Evolutionary conservation across 64 coral and sea anemone genomes (phyloP).

Genomic region (Pocillopora damicornis): DNA sequence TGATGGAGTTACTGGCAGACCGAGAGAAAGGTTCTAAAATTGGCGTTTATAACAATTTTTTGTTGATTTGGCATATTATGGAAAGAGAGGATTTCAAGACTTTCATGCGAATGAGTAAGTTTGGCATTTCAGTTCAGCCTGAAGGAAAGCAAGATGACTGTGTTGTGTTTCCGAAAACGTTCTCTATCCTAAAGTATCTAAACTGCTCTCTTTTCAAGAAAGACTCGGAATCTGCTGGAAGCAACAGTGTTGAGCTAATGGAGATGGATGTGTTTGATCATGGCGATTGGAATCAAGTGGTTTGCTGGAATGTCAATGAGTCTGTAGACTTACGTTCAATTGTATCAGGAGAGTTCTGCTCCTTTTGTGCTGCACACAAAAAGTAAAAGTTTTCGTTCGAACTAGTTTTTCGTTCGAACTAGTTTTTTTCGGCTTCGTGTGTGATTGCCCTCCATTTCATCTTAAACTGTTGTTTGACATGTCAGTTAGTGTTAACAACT

Average conservation of each 20-base stretch:
- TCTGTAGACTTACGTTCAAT: constrained; percentile 6
- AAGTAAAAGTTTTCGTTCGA: background rate
- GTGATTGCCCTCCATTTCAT: background rate
- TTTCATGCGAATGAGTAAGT: constrained; percentile 46
- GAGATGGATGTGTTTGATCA: constrained; percentile 68
- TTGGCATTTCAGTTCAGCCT: constrained; percentile 47
- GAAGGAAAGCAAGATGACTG: constrained; percentile 50
- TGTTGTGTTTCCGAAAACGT: constrained; percentile 27
- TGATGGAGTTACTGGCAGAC: constrained; percentile 28
- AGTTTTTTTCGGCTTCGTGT: background rate
- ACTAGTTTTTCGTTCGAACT: background rate
- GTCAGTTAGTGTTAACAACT: no score
- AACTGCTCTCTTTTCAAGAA: constrained; percentile 14
- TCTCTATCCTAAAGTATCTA: background rate
- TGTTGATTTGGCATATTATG: constrained; percentile 48
- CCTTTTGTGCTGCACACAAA: background rate
- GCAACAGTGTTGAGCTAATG: constrained; percentile 4
- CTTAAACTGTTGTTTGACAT: no score
- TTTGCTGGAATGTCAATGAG: constrained; percentile 51
- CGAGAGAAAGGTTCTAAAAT: background rate
- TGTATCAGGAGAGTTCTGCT: constrained; percentile 8
- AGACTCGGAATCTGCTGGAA: background rate
- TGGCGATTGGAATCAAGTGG: constrained; percentile 36
- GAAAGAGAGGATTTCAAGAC: constrained; percentile 46
- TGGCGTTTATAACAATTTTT: constrained; percentile 45